Base-by-base conservation (phyloP, 1,140 invertebrate species). In the Achroia grisella region DNA sequence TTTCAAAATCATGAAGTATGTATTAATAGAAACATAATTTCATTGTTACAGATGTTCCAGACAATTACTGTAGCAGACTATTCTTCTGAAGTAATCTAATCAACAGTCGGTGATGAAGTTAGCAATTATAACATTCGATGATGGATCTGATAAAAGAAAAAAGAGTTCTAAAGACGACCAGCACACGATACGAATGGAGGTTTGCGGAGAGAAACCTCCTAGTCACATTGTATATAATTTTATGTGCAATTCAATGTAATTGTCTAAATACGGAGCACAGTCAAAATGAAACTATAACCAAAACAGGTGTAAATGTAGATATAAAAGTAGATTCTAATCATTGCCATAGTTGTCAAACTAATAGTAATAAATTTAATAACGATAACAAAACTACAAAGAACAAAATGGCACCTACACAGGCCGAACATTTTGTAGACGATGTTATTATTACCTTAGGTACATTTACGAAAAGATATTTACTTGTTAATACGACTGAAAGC, bases 271-370 rank as follows among this genome's bases (percentile, higher is more conserved):
- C 55, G 17, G 34, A 60, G 41, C 55, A 15, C 36, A 60, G 41
- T 68, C 57, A 71, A 53, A 58, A 56, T 48, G 55, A 61, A 43
- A 65, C 47, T 45, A 46, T 51, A 63, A 72, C 61, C 62, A 76
- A 73, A 74, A 71, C 52, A 58, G 61, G 56, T 52, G 17, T 23
- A 23, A 72, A 67, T 62, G 41, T 80, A 78, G 71, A 65, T 67
- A 66, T 48, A 66, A 72, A 63, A 35, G 33, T 77, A 76, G 66
- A 65, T 50, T 48, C 60, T 68, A 80, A 62, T 50, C 39, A 62
- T 44, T 84, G 80, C 76, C 77, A 82, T 84, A 82, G 52, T 44
- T 80, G 75, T 78, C 55, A 66, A 52, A 64, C 32, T 71, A 74
- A 59, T 77, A 71, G 45, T 70, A 64, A 48, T 33, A 51, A 50